Evolutionary conservation across 2,797 vertebrate species (phyloP).

Genomic region (Cryptoblepharus egeriae): DNA sequence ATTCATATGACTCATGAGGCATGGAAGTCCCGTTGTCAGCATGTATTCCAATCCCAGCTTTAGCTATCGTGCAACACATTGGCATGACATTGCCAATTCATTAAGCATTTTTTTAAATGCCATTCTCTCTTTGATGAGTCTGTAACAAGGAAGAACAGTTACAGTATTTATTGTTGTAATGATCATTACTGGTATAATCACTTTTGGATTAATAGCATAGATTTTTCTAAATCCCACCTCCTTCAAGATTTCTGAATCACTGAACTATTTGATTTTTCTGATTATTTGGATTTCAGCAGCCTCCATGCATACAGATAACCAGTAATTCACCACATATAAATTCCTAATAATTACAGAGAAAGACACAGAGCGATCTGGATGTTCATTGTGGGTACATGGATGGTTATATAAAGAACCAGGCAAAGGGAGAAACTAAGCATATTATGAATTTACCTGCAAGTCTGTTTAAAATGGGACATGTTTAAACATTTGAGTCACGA

Average conservation of each 20-base stretch:
- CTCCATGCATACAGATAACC: not conserved
- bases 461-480: not conserved
- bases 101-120: slow-evolving; percentile 55
- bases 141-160: slow-evolving; percentile 57
- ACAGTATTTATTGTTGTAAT: not conserved
- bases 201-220: slow-evolving; percentile 42
- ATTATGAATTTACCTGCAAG: slow-evolving; percentile 14
- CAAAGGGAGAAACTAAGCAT: slow-evolving; percentile 37
- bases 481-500: too few relatives aligned
- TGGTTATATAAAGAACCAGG: slow-evolving; percentile 22
- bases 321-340: not conserved
- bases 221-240: slow-evolving; percentile 42
- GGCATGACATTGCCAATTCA: slow-evolving; percentile 50
- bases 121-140: slow-evolving; percentile 49
- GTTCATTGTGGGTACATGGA: slow-evolving; percentile 13
- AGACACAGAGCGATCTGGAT: not conserved
- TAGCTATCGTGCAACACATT: slow-evolving; percentile 61
- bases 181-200: not conserved
- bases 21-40: slow-evolving; percentile 39
- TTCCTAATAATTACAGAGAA: slow-evolving; percentile 23
- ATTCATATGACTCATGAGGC: too few relatives aligned
- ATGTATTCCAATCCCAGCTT: slow-evolving; percentile 56
- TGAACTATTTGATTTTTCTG: slow-evolving; percentile 45
- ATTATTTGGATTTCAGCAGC: slow-evolving; percentile 16
- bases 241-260: slow-evolving; percentile 44